Base-by-base conservation (phyloP, 2,888 invertebrate genomes). In the Xylophagus ater region DNA sequence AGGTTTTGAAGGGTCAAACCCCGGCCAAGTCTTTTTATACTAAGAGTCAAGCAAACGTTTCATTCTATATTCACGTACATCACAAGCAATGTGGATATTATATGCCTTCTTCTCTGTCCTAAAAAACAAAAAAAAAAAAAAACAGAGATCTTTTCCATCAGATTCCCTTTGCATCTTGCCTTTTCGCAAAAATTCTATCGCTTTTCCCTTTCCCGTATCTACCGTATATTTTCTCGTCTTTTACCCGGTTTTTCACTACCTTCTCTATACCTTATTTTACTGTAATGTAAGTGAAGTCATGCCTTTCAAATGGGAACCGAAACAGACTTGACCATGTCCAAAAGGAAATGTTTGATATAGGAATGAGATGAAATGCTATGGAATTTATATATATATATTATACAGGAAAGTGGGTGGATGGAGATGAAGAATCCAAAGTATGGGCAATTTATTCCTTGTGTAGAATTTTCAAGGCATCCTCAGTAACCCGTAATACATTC, bases 1-100 rank as follows among this genome's bases (percentile, higher is more conserved):
- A 47, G 49, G 47, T 50, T 50, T 50, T 43, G 45, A 50, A 50
- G 50, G 50, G 50, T 50, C 50, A 50, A 49, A 46, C 49, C n/a
- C 46, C 46, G 46, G 44, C 45, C 46, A 46, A 50, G 48, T 49
- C 49, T 47, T 49, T 47, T 50, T 48, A 31, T 44, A 41, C 35
- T 29, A 23, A 17, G 17, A 26, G 13, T 13, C n/a, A n/a, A n/a
- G 28, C 26, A 35, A 35, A 35, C 9, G 12, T 3, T 12, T 18
- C 13, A 23, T 33, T 33, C 33, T 33, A 33, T 20, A 33, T 33
- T 21, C 23, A 33, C 21, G 33, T 33, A 33, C 13, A 18, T 24
- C n/a, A 19, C 19, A 20, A 13, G 24, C 19, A 13, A 4, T 13
- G 23, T 15, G 15, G 15, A 15, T 17, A 18, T 31, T 37, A 7